Conservation (phyloP, 2,113 vertebrate species). For the Misgurnus anguillicaudatus region DNA sequence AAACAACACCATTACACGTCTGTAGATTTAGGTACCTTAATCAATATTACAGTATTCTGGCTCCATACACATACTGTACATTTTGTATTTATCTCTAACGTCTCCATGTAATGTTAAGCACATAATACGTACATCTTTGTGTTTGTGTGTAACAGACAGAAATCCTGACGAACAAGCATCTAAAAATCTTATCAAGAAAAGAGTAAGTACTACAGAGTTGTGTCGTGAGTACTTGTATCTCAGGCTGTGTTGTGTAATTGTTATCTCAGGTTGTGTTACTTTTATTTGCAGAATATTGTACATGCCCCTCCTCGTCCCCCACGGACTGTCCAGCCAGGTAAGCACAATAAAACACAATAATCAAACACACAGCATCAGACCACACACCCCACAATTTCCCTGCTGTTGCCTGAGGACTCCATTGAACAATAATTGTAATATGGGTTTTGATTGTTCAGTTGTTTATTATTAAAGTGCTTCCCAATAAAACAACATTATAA, state of each 20-base stretch:
- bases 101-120: too few relatives aligned
- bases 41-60: too few relatives aligned
- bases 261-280: background rate
- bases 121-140: background rate
- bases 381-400: too few relatives aligned
- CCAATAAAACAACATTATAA: too few relatives aligned
- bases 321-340: constrained; percentile 44
- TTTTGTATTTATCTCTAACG: background rate
- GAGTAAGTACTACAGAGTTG: background rate
- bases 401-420: too few relatives aligned
- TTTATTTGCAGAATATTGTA: constrained; percentile 49
- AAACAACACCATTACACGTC: too few relatives aligned
- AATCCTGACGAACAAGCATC: background rate
- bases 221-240: background rate
- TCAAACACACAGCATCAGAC: background rate
- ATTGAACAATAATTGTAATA: too few relatives aligned
- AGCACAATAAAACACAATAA: constrained; percentile 41
- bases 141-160: constrained; percentile 8
- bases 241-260: background rate
- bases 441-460: too few relatives aligned
- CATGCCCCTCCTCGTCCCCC: constrained; percentile 44
- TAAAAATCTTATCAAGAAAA: background rate
- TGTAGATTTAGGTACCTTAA: too few relatives aligned
- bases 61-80: too few relatives aligned
- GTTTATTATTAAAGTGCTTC: too few relatives aligned